phyloP scores from a whole-genome alignment of 1,140 invertebrate genomes.

The Calosoma granatense region DNA sequence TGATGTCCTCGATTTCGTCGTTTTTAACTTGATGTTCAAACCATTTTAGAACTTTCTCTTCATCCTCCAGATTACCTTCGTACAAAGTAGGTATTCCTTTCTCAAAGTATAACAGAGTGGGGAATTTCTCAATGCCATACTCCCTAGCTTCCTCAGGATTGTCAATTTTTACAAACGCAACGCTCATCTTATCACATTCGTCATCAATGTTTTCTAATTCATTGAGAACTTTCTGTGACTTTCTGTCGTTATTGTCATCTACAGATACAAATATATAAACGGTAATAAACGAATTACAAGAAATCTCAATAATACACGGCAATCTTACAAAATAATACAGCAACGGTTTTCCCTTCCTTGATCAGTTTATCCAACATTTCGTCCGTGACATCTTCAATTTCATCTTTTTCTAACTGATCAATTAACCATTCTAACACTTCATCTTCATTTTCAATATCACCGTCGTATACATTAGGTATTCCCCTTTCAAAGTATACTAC shows the following conservation, averaged over 20 bases:
- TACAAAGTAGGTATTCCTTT: slow-evolving; percentile 81
- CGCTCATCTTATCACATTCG: slow-evolving; percentile 78
- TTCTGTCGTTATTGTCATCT: slow-evolving; percentile 87
- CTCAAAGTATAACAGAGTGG: slow-evolving; percentile 81
- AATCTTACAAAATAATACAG: slow-evolving; percentile 84
- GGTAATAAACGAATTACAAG: slow-evolving; percentile 11
- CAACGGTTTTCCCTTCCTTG: slow-evolving; percentile 78
- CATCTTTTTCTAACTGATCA: slow-evolving; percentile 77
- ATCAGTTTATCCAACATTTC: slow-evolving; percentile 86
- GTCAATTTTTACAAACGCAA: slow-evolving; percentile 89
- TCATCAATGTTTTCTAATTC: slow-evolving; percentile 93
- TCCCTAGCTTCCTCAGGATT: slow-evolving; percentile 81
- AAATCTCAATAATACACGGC: slow-evolving; percentile 12
- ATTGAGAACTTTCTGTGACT: slow-evolving; percentile 73
- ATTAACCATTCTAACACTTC: slow-evolving; percentile 83
- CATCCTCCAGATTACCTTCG: slow-evolving; percentile 83
- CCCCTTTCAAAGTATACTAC: slow-evolving; percentile 91
- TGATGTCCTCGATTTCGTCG: slow-evolving; percentile 90
- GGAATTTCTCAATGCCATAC: slow-evolving; percentile 82
- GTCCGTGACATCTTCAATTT: slow-evolving; percentile 91
- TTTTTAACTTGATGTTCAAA: slow-evolving; percentile 71
- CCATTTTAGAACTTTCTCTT: slow-evolving; percentile 84
- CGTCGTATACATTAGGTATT: slow-evolving; percentile 86
- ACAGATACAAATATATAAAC: slow-evolving; percentile 17
- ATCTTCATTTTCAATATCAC: slow-evolving; percentile 83